Conservation (phyloP, 2,888 invertebrate genomes). For the Metallyticus violacea region DNA sequence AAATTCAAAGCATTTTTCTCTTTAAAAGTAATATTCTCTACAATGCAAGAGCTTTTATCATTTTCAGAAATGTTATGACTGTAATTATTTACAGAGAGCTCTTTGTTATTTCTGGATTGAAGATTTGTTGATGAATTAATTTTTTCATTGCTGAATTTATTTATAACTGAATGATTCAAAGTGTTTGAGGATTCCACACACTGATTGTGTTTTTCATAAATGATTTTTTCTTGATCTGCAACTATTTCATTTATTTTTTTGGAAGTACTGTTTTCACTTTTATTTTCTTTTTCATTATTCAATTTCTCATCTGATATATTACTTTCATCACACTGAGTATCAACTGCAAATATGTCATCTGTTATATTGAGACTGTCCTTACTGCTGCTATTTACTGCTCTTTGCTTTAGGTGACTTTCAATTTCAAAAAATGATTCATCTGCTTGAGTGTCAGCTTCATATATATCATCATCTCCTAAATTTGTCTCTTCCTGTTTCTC, state of each 20-base stretch:
- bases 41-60: not conserved
- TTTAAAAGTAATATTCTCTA: not conserved
- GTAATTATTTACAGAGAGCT: not conserved
- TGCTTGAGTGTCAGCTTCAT: not conserved
- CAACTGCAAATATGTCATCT: constrained; percentile 17
- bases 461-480: not conserved
- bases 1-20: not conserved
- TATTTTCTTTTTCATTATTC: not conserved
- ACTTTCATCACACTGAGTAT: constrained; percentile 32
- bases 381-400: not conserved
- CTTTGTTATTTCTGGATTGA: not conserved
- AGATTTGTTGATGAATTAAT: not conserved
- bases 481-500: not conserved
- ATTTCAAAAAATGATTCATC: not conserved
- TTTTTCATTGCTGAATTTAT: not conserved
- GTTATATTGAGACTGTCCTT: not conserved
- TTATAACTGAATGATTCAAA: not conserved
- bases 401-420: not conserved
- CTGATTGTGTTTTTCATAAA: not conserved
- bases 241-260: not conserved
- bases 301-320: not conserved
- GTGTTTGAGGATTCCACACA: not conserved
- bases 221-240: not conserved
- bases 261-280: not conserved
- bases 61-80: not conserved